Evolutionary conservation across 2,797 vertebrate genomes (phyloP).

Genomic region (Sebastes paucispinis): DNA sequence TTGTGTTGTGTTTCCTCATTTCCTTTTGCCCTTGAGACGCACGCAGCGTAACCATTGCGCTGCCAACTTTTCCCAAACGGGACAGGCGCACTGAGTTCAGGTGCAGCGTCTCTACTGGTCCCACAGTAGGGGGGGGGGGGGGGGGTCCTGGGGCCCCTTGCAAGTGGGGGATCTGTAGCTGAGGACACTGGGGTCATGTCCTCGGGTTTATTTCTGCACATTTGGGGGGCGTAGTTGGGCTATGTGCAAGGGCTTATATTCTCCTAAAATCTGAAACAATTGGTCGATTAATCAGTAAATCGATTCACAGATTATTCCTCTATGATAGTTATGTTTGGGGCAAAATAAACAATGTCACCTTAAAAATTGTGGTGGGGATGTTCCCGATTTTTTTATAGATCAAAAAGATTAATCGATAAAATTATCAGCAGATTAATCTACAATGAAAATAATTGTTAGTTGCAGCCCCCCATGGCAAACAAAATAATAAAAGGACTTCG

Average conservation of each 20-base stretch:
- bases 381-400: background rate
- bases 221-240: background rate
- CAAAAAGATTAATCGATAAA: background rate
- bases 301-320: background rate
- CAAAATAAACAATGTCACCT: background rate
- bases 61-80: conserved; percentile 79
- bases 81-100: conserved; percentile 78
- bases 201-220: background rate
- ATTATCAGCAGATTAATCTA: background rate
- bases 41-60: conserved; percentile 76
- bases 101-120: conserved; percentile 61
- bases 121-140: background rate
- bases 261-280: no score
- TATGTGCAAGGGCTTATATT: background rate
- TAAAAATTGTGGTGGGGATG: no score
- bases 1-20: conserved; percentile 70
- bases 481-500: background rate
- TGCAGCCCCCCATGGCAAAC: background rate
- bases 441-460: background rate
- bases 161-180: background rate
- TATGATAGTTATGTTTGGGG: background rate
- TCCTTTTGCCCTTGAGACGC: conserved; percentile 82
- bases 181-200: conserved; percentile 37
- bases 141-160: conserved; percentile 11
- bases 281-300: background rate